Evolutionary conservation across 1,140 invertebrate species (phyloP).

Genomic region (Lucilia sericata): DNA sequence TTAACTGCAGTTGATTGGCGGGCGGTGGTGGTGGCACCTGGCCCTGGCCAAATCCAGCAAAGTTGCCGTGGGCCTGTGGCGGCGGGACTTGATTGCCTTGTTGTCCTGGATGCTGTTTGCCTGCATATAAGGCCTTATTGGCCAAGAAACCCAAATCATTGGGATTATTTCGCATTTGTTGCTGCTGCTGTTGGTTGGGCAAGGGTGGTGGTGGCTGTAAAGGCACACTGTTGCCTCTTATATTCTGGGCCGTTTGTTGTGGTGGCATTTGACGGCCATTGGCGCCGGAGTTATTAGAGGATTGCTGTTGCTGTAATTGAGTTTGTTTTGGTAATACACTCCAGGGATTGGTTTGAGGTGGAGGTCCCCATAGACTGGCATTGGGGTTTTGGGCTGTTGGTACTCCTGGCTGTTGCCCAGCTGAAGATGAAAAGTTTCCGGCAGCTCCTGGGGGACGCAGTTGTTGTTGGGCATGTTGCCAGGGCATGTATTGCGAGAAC

Average conservation of each 20-base stretch:
- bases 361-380: slow-evolving; percentile 65
- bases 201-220: slow-evolving; percentile 49
- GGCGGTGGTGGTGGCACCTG: slow-evolving; percentile 45
- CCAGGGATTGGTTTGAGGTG: slow-evolving; percentile 65
- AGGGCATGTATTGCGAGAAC: slow-evolving; percentile 50
- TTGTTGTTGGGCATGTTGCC: slow-evolving; percentile 50
- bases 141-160: slow-evolving; percentile 62
- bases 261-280: slow-evolving; percentile 54
- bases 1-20: slow-evolving; percentile 50
- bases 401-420: slow-evolving; percentile 48
- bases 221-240: slow-evolving; percentile 62
- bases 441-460: slow-evolving; percentile 42
- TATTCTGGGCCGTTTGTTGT: slow-evolving; percentile 48
- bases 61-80: slow-evolving; percentile 55
- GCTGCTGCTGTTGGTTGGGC: slow-evolving; percentile 52
- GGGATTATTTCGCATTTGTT: slow-evolving; percentile 57
- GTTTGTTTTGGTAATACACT: slow-evolving; percentile 60
- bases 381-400: slow-evolving; percentile 62
- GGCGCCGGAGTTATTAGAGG: slow-evolving; percentile 33
- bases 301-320: slow-evolving; percentile 50
- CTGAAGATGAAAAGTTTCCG: slow-evolving; percentile 47
- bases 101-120: slow-evolving; percentile 46
- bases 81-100: slow-evolving; percentile 54
- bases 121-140: slow-evolving; percentile 62
- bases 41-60: slow-evolving; percentile 48